phyloP scores from a whole-genome alignment of 2,888 invertebrate species.

The Drosophila anceps region DNA sequence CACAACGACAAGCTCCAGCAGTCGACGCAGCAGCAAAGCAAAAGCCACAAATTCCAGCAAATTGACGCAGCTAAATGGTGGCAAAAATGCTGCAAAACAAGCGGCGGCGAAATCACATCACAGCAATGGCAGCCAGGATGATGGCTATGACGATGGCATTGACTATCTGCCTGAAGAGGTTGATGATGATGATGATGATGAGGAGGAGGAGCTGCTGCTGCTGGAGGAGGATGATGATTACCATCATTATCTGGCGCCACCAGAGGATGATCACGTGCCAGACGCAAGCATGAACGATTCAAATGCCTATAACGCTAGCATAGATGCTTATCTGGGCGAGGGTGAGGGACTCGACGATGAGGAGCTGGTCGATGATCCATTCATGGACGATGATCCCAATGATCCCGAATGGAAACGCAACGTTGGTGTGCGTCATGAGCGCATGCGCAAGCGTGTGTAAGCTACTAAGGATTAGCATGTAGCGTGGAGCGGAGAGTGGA shows the following conservation, averaged over 20 bases:
- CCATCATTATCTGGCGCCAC: constrained; percentile 76
- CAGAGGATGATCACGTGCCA: constrained; percentile 56
- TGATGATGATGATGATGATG: constrained; percentile 39
- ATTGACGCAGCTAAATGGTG: constrained; percentile 37
- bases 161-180: constrained; percentile 57
- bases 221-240: constrained; percentile 70
- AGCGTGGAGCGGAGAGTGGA: background rate
- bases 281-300: constrained; percentile 19
- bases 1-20: constrained; percentile 31
- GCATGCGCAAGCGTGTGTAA: constrained; percentile 63
- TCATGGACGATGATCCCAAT: constrained; percentile 93
- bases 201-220: constrained; percentile 58
- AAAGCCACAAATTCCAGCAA: constrained; percentile 47
- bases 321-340: constrained; percentile 72
- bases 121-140: constrained; percentile 30
- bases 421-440: constrained; percentile 55
- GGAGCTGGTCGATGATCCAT: constrained; percentile 82
- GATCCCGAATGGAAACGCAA: constrained; percentile 91
- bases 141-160: constrained; percentile 47
- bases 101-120: constrained; percentile 3
- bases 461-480: too few species aligned
- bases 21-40: constrained; percentile 68
- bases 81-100: constrained; percentile 5
- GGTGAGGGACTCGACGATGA: constrained; percentile 68
- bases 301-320: constrained; percentile 65